Conservation (phyloP, 2,888 invertebrate species). For the Pterostichus niger region DNA sequence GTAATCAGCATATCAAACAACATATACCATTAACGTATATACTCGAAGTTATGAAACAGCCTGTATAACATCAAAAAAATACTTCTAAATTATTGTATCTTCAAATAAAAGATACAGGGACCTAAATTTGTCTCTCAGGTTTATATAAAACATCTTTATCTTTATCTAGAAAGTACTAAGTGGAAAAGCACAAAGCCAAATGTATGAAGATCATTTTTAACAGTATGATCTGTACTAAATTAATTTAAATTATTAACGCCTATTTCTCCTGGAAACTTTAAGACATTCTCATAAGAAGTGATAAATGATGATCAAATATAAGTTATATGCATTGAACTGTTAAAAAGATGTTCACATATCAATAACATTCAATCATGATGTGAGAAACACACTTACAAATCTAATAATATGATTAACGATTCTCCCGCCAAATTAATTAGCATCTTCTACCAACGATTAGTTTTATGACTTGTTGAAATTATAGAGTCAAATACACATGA, state of each 20-base stretch:
- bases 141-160: too few species aligned
- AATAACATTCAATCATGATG: slow-evolving; percentile 21
- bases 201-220: too few species aligned
- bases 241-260: not conserved
- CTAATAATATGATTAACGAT: slow-evolving; percentile 33
- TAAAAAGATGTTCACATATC: not conserved
- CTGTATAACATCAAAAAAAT: too few species aligned
- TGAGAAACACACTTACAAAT: not conserved
- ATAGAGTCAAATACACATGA: not conserved
- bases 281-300: not conserved
- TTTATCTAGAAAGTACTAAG: too few species aligned
- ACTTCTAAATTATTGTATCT: too few species aligned
- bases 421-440: slow-evolving; percentile 23
- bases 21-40: too few species aligned
- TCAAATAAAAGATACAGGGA: too few species aligned
- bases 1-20: too few species aligned
- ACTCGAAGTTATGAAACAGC: too few species aligned
- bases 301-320: not conserved
- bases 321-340: slow-evolving; percentile 14
- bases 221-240: not conserved
- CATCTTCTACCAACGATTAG: slow-evolving; percentile 18
- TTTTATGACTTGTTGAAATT: slow-evolving; percentile 12
- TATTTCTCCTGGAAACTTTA: not conserved
- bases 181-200: too few species aligned
- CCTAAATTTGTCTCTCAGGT: too few species aligned